phyloP scores from a whole-genome alignment of 2,888 invertebrate genomes.

The Tortrix viridana region DNA sequence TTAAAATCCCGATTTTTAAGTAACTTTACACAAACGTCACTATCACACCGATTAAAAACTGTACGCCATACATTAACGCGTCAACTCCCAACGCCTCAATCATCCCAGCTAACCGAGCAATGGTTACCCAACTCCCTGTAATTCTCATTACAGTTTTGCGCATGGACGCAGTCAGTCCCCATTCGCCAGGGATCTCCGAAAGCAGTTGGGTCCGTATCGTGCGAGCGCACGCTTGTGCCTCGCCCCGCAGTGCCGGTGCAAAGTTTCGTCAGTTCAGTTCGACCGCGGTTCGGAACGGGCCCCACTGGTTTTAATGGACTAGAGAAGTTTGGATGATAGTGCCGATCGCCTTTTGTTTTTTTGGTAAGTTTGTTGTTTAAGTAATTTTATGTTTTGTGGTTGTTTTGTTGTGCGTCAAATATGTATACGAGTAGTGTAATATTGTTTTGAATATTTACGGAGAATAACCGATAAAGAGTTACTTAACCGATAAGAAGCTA shows the following conservation, averaged over 20 bases:
- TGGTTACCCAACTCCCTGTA: neutral
- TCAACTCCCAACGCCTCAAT: neutral
- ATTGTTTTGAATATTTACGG: no score
- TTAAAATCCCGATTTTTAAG: no score
- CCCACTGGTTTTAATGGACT: constrained; percentile 19
- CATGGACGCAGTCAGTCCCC: constrained; percentile 56
- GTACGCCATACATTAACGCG: neutral
- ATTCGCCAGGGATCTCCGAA: constrained; percentile 55
- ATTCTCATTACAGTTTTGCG: constrained; percentile 50
- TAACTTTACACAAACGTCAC: no score
- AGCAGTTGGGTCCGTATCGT: constrained; percentile 60
- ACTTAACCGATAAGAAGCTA: no score
- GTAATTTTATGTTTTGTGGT: neutral
- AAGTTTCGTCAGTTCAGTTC: constrained; percentile 58
- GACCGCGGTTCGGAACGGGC: constrained; percentile 5
- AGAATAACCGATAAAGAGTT: no score
- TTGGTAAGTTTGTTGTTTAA: constrained; percentile 17
- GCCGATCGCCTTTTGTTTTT: neutral
- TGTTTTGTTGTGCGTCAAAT: neutral
- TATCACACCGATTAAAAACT: neutral
- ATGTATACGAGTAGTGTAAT: no score
- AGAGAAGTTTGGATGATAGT: constrained; percentile 28
- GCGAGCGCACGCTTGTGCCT: constrained; percentile 51
- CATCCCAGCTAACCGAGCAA: neutral
- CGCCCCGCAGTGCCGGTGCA: constrained; percentile 42